Conservation (phyloP, 2,888 invertebrate species). For the Rotaria sp. region DNA sequence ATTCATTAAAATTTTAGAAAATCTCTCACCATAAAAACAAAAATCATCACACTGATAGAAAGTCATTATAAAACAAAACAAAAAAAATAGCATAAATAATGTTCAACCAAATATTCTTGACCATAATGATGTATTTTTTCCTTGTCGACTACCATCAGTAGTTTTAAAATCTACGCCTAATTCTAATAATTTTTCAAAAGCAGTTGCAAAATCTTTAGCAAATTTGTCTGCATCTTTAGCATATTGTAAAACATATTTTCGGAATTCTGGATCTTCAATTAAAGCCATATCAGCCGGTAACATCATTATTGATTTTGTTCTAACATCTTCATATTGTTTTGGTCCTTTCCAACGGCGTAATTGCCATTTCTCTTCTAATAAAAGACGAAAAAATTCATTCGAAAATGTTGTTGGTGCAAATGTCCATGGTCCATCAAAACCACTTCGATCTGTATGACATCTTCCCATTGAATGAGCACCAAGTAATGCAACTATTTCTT, state of each 20-base stretch:
- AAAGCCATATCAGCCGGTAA: constrained; percentile 13
- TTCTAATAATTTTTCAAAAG: constrained; percentile 19
- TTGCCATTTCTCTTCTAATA: constrained; percentile 15
- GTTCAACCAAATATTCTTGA: neutral
- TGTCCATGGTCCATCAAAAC: constrained; percentile 17
- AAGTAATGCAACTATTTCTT: neutral
- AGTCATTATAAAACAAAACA: too few species aligned
- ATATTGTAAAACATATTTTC: constrained; percentile 1
- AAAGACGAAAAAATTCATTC: constrained; percentile 12
- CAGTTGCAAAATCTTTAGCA: neutral
- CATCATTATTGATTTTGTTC: neutral
- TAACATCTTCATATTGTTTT: constrained; percentile 2
- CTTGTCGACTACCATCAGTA: neutral
- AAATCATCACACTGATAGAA: too few species aligned
- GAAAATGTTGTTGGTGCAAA: constrained; percentile 5
- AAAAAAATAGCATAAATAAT: too few species aligned
- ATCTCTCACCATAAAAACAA: too few species aligned
- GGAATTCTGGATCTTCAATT: neutral
- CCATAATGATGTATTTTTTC: neutral
- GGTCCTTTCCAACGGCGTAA: neutral
- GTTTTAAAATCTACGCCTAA: neutral
- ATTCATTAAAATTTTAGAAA: too few species aligned
- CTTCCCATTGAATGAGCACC: constrained; percentile 7
- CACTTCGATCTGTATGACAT: neutral
- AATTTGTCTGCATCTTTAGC: neutral